Evolutionary conservation across 2,888 invertebrate genomes (phyloP), one percentile per base, ranked within the genome.

Genomic region (Aphrophora alni): DNA sequence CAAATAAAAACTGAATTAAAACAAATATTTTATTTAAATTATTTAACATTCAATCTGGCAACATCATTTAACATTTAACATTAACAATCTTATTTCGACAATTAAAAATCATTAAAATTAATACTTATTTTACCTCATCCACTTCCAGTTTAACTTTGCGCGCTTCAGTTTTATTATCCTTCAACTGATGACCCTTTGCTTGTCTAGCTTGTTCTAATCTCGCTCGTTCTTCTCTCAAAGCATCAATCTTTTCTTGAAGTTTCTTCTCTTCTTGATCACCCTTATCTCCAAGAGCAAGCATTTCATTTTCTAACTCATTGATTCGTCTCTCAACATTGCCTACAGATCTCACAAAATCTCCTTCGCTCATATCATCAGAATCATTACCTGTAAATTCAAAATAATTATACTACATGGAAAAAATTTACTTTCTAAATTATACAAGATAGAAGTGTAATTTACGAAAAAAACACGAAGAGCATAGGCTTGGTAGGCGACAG

Each of bases 151-250:
- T 91, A 44, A 91, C 87, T 84, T 91, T 90, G 0, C 88, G 87
- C 0, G 91, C 88, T 83, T 94, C 92, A 59, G 89, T 89, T 85
- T 92, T 91, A 70, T 90, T 89, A 59, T 91, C 90, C 25, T 86
- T 86, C 25, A 92, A 89, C 85, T 92, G 91, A 8, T 89, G 88
- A 80, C 91, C 90, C 86, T 93, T 93, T 24, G 91, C 89, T 1
- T 89, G 88, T 80, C 93, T 91, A 85, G 92, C 92, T 86, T 93
- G 93, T 86, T 94, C 93, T 51, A 93, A 90, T 82, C 92, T 91
- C 0, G 93, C 91, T 87, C 92, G 88, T 51, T 89, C 88, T 27
- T 90, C 90, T 71, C 92, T 89, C 68, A 88, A 85, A 28, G 86
- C 86, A 87, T 93, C 92, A 68, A 93, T 90, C 83, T 89, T 87